Conservation (phyloP, 2,797 vertebrate genomes). For the Liparis tanakae region DNA sequence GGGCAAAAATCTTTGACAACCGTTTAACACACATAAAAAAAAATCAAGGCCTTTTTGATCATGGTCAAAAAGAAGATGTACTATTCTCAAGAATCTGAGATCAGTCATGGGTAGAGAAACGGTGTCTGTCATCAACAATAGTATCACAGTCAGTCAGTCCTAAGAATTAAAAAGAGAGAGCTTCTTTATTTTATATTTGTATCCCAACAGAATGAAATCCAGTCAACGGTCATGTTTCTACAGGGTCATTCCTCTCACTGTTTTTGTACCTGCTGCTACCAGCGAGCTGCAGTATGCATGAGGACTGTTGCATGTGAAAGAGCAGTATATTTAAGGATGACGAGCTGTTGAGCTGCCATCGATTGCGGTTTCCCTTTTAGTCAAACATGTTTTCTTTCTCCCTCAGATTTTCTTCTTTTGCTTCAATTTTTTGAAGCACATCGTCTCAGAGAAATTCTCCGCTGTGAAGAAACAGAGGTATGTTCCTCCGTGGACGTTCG, state of each 20-base stretch:
- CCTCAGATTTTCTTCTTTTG: slow-evolving; percentile 99
- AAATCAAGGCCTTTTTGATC: background rate
- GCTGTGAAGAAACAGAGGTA: slow-evolving; percentile 92
- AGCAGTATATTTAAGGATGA: background rate
- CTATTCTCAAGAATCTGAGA: background rate
- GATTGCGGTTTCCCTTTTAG: background rate
- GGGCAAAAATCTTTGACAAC: background rate
- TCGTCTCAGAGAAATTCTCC: slow-evolving; percentile 97
- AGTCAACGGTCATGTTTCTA: background rate
- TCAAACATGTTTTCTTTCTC: slow-evolving; percentile 17
- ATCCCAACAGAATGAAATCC: background rate
- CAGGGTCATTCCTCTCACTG: background rate
- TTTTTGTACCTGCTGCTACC: background rate
- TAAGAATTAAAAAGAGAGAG: background rate
- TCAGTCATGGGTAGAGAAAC: background rate
- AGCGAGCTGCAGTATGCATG: background rate
- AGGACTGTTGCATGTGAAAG: background rate
- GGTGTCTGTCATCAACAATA: background rate
- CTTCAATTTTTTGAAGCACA: slow-evolving; percentile 99
- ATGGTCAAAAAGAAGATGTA: background rate
- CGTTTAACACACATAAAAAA: no score
- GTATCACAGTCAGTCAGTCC: background rate
- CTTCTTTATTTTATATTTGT: background rate
- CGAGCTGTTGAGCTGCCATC: background rate
- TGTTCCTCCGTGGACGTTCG: slow-evolving; percentile 35